Evolutionary conservation across 2,113 vertebrate species (phyloP).

Genomic region (Nannobrachium achirus): DNA sequence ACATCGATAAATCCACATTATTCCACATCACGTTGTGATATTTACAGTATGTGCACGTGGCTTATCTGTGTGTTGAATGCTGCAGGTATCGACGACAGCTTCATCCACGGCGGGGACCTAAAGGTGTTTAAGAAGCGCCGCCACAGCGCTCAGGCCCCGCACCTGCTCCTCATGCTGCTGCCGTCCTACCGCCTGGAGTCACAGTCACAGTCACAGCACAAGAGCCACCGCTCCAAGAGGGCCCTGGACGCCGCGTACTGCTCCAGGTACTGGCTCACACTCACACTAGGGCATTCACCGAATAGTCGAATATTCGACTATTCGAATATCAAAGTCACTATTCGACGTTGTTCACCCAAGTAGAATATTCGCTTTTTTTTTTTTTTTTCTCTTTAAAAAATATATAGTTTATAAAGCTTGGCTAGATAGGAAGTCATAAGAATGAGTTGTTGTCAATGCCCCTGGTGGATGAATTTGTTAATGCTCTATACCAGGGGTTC

Average conservation of each 20-base stretch:
- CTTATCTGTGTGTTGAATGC: conserved; percentile 1
- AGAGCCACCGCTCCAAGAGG: conserved; percentile 74
- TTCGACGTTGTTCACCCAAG: no score
- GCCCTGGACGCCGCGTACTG: conserved; percentile 80
- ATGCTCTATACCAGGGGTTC: no score
- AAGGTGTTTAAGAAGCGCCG: conserved; percentile 65
- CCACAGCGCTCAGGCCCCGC: conserved; percentile 71
- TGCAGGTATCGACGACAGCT: conserved; percentile 80
- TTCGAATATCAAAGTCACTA: no score
- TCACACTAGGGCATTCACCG: no score
- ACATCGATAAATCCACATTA: background rate
- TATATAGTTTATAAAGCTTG: no score
- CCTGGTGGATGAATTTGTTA: no score
- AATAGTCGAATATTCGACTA: no score
- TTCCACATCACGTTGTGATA: background rate
- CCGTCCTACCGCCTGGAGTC: conserved; percentile 79
- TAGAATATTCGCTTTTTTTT: no score
- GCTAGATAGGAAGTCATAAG: no score
- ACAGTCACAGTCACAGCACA: conserved; percentile 67
- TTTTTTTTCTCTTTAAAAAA: no score
- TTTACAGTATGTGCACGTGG: conserved; percentile 3
- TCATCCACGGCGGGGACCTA: conserved; percentile 62
- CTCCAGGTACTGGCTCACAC: conserved; percentile 68
- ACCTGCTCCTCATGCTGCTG: conserved; percentile 82
- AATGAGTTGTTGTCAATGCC: no score